Conservation (phyloP, 1,140 invertebrate species). For the Eupeodes corollae region DNA sequence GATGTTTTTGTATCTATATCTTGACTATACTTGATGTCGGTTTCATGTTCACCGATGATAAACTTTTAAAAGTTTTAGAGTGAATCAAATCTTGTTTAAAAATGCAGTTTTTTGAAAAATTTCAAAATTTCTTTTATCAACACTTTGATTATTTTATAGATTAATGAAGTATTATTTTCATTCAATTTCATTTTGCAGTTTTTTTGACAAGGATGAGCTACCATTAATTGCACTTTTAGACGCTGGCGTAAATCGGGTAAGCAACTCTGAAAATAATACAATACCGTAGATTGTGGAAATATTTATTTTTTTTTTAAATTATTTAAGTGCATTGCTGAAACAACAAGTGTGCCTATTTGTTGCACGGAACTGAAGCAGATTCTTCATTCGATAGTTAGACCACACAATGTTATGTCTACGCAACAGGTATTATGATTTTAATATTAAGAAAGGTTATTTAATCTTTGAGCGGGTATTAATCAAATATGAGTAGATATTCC, state of each 20-base stretch:
- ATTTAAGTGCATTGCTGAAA: slow-evolving; percentile 60
- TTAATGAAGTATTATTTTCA: slow-evolving; percentile 2
- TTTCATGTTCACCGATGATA: no score
- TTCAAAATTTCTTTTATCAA: slow-evolving; percentile 6
- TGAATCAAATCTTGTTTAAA: no score
- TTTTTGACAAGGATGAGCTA: slow-evolving; percentile 58
- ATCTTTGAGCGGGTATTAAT: no score
- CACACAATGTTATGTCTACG: slow-evolving; percentile 39
- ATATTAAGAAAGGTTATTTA: no score
- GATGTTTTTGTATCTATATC: no score
- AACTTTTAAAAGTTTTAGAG: no score
- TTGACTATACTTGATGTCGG: no score
- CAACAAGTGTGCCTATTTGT: slow-evolving; percentile 52
- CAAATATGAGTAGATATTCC: background rate
- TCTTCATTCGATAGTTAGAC: slow-evolving; percentile 52
- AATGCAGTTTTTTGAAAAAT: no score
- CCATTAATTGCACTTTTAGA: slow-evolving; percentile 54
- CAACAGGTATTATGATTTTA: slow-evolving; percentile 22
- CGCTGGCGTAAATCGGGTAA: slow-evolving; percentile 60
- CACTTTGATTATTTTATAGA: no score
- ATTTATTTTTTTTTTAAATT: slow-evolving; percentile 7
- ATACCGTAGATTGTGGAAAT: background rate
- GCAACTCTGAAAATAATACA: slow-evolving; percentile 14
- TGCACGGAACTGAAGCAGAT: slow-evolving; percentile 62
- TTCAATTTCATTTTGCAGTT: slow-evolving; percentile 46